Evolutionary conservation across 2,888 invertebrate genomes (phyloP), one percentile per base, ranked within the genome.

Genomic region (Adineta ricciae): DNA sequence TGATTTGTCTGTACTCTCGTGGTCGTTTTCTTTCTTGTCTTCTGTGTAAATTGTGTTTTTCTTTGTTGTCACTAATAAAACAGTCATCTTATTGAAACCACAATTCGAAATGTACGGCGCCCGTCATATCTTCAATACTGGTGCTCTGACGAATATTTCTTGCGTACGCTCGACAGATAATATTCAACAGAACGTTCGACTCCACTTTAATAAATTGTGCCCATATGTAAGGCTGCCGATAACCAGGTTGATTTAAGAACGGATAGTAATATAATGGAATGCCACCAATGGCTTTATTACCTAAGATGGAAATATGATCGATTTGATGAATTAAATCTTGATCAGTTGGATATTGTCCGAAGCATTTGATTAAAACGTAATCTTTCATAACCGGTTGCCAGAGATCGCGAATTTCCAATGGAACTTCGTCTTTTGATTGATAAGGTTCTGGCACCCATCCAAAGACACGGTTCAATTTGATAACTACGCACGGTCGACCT

Each of bases 211-310:
- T 49, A 52, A 86, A 86, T 50, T 86, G 83, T 38, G 73, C 78
- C 78, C 84, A 86, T 32, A 86, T 52, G n/a, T 78, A 49, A 24
- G 86, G 86, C 14, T 83, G 64, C 21, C 84, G 50, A 50, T 86
- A 86, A 27, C 86, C 86, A 27, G 78, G 82, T 82, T 86, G 84
- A 84, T 86, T 86, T 16, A 83, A 41, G 84, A 32, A 86, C 49
- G 86, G 86, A 84, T 49, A 86, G 56, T 82, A 86, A 83, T 84
- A 82, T 52, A 32, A 41, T 56, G 86, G 86, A 49, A 86, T 24
- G 9, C 83, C 49, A 82, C 86, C 86, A 27, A 86, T 49, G 8
- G 38, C 56, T 24, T 84, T 36, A 52, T 83, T 64, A 24, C 27
- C 64, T 36, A 84, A 82, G 21, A 32, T 78, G 46, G 54, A 72